A percentile compares a stretch with the other conserved stretches of the same genome.
Conservation (phyloP, 2,888 invertebrate species). For the Diplazon laetatorius region DNA sequence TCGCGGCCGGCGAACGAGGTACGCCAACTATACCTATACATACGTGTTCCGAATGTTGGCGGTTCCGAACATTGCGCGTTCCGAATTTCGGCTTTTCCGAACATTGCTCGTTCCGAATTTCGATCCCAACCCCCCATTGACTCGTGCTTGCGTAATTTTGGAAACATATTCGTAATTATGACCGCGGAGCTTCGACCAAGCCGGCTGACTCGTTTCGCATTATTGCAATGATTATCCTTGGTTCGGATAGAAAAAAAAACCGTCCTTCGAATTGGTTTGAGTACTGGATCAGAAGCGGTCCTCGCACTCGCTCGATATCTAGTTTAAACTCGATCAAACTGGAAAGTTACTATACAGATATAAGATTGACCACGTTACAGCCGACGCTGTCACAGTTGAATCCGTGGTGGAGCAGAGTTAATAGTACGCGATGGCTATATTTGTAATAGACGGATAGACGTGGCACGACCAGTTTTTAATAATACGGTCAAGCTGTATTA, state of each 20-base stretch:
- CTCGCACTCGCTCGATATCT: conserved; percentile 44
- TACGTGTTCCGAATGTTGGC: too few relatives aligned
- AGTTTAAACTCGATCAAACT: conserved; percentile 51
- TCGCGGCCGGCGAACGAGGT: too few relatives aligned
- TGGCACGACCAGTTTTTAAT: conserved; percentile 56
- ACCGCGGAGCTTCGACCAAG: too few relatives aligned
- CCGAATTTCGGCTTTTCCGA: too few relatives aligned
- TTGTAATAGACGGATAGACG: conserved; percentile 45
- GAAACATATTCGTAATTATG: background rate
- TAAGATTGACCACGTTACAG: conserved; percentile 16
- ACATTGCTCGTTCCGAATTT: too few relatives aligned
- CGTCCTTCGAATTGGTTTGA: conserved; percentile 52
- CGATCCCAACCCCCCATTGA: too few relatives aligned
- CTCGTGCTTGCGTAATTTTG: background rate
- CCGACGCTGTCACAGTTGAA: conserved; percentile 40
- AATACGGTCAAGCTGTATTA: conserved; percentile 52
- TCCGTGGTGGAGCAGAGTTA: conserved; percentile 41
- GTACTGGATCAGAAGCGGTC: conserved; percentile 40
- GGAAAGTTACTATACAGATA: conserved; percentile 34
- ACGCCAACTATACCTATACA: too few relatives aligned
- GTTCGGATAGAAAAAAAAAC: conserved; percentile 29
- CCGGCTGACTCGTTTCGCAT: conserved; percentile 7
- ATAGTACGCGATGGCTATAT: conserved; percentile 40
- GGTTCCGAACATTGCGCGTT: too few relatives aligned
- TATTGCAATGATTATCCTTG: conserved; percentile 49